Conservation (phyloP, 2,888 invertebrate species). For the Epinotia brunnichana region DNA sequence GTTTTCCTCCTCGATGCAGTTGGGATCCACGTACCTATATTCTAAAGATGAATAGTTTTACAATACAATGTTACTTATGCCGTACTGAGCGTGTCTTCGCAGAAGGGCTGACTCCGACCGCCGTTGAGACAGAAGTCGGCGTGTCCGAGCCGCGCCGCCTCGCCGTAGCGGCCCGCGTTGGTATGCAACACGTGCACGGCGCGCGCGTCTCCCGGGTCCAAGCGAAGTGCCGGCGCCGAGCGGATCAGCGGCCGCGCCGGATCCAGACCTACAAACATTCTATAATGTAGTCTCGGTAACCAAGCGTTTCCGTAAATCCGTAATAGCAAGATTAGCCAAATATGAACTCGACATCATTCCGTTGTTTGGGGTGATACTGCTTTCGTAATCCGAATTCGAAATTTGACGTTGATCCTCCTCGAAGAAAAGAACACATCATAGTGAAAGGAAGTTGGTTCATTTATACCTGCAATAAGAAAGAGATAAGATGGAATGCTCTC, state of each 20-base stretch:
- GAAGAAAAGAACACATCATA: not conserved
- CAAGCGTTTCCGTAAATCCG: not conserved
- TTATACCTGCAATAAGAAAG: not conserved
- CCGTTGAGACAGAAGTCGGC: slow-evolving; percentile 92
- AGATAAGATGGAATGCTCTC: not conserved
- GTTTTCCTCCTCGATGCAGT: not conserved
- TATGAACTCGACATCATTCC: not conserved
- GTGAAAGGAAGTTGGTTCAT: not conserved
- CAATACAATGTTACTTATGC: not conserved
- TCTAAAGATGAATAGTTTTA: not conserved
- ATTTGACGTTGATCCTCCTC: too few relatives aligned
- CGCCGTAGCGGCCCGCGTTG: slow-evolving; percentile 91
- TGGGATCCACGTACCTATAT: not conserved
- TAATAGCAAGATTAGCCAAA: too few relatives aligned
- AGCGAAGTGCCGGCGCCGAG: slow-evolving; percentile 84
- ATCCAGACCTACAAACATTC: slow-evolving; percentile 84
- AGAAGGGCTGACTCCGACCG: slow-evolving; percentile 89
- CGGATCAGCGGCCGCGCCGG: slow-evolving; percentile 89
- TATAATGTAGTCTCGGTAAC: not conserved
- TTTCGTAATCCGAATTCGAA: too few relatives aligned
- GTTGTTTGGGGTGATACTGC: not conserved
- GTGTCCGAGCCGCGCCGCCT: slow-evolving; percentile 88
- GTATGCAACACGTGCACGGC: slow-evolving; percentile 91
- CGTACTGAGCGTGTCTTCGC: slow-evolving; percentile 88
- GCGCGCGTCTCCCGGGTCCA: slow-evolving; percentile 89